Evolutionary conservation across 2,797 vertebrate genomes (phyloP).

Genomic region (Acropternis orthonyx): DNA sequence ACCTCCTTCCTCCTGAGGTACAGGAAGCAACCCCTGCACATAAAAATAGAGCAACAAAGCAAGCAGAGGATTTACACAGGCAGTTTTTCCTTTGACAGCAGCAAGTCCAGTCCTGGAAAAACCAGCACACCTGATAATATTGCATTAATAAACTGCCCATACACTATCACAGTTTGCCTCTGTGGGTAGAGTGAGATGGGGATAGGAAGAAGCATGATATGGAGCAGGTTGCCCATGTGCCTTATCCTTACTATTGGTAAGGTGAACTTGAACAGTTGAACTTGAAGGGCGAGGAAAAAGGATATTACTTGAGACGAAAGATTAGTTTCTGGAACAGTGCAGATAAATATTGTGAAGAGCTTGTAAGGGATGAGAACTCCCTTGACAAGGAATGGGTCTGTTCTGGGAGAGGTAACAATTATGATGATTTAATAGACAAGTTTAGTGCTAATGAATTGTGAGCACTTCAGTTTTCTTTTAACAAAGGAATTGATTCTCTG

Average conservation of each 20-base stretch:
- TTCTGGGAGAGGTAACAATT: neutral
- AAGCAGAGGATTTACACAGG: neutral
- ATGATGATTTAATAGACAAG: neutral
- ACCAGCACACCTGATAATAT: rapidly evolving
- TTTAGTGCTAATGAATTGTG: neutral
- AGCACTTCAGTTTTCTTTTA: neutral
- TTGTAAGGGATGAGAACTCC: neutral
- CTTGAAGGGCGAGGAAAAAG: neutral
- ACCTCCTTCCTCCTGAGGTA: neutral
- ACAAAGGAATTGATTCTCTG: neutral
- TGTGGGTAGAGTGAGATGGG: neutral
- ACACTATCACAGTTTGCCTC: neutral
- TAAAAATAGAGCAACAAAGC: neutral
- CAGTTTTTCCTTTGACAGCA: neutral
- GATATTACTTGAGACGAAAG: neutral
- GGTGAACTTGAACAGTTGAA: neutral
- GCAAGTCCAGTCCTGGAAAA: neutral
- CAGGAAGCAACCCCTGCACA: too few relatives aligned
- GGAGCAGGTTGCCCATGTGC: rapidly evolving
- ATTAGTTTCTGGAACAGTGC: neutral
- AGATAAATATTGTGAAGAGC: neutral
- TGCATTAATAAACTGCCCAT: neutral
- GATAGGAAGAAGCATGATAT: neutral
- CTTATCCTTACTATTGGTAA: neutral
- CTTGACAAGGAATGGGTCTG: neutral